These are phyloP conservation scores for Petrocephalus sullivani DNA, from an alignment of 2,797 vertebrate genomes.

Conservation along the genomic window DNA sequence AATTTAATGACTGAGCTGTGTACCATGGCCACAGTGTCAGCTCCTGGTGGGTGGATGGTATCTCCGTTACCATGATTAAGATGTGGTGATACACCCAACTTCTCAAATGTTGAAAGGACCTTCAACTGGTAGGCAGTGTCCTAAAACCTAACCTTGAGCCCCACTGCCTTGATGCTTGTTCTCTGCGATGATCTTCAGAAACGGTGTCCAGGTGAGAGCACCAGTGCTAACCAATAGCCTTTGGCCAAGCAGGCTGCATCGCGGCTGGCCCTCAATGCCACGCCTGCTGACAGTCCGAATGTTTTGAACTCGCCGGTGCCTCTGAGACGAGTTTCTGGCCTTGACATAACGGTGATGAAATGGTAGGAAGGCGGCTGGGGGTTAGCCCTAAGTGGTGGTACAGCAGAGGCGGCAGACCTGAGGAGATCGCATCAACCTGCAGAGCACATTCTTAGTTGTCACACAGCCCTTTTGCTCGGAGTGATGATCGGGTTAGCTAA, in stretches of 20 bases:
- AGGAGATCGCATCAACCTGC: neutral
- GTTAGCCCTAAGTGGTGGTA: neutral
- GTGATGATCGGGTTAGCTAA: neutral
- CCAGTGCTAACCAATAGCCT: neutral
- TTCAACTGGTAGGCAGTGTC: neutral
- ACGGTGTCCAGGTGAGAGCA: neutral
- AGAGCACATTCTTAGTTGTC: neutral
- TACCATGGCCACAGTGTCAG: neutral
- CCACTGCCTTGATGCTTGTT: neutral
- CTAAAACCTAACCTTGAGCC: constrained; percentile 6
- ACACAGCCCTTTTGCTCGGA: neutral
- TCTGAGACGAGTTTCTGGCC: neutral
- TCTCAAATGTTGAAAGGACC: neutral
- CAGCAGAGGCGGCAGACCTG: neutral
- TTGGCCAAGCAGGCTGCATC: neutral
- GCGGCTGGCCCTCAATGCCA: neutral
- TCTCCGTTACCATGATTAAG: neutral
- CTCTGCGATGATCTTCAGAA: neutral
- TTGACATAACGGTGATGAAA: neutral
- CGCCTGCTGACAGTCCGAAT: neutral
- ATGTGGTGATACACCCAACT: neutral
- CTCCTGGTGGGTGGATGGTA: neutral
- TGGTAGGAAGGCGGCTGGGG: neutral
- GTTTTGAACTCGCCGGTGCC: neutral
- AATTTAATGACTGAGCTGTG: constrained; percentile 26